Conservation (phyloP, 2,888 invertebrate genomes). For the Athalia rosae region DNA sequence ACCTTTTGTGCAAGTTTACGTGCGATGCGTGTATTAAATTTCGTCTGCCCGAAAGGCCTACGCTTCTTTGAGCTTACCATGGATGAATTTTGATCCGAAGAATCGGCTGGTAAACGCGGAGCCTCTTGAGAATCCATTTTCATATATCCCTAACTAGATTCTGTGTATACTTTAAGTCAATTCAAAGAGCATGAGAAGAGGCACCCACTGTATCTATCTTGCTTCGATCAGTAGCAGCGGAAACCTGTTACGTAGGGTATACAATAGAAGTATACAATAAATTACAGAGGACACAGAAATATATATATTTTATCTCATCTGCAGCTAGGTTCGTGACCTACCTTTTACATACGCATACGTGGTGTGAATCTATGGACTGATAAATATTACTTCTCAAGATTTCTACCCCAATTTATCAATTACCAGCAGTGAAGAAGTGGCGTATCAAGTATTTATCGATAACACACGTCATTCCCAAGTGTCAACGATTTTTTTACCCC, state of each 20-base stretch:
- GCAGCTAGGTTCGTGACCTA: no score
- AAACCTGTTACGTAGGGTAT: conserved; percentile 20
- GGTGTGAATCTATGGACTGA: no score
- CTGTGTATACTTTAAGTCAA: conserved; percentile 48
- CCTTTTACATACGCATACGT: no score
- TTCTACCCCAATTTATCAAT: background rate
- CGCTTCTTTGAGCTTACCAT: conserved; percentile 61
- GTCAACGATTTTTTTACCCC: no score
- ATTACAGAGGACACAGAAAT: background rate
- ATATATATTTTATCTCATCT: background rate
- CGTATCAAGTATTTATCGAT: no score
- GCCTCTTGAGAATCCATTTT: conserved; percentile 66
- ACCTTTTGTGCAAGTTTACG: background rate
- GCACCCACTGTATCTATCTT: background rate
- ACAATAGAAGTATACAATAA: background rate
- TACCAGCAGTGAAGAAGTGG: conserved; percentile 22
- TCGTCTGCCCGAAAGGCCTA: conserved; percentile 6
- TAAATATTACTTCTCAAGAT: no score
- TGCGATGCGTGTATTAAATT: background rate
- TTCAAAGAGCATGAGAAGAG: conserved; percentile 34
- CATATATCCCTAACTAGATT: conserved; percentile 39
- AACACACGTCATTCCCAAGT: no score
- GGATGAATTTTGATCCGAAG: conserved; percentile 57
- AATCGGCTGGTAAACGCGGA: conserved; percentile 57
- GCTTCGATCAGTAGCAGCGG: background rate